These are phyloP conservation scores for Mallotus villosus DNA, from an alignment of 2,797 vertebrate genomes.

Conservation along the genomic window DNA sequence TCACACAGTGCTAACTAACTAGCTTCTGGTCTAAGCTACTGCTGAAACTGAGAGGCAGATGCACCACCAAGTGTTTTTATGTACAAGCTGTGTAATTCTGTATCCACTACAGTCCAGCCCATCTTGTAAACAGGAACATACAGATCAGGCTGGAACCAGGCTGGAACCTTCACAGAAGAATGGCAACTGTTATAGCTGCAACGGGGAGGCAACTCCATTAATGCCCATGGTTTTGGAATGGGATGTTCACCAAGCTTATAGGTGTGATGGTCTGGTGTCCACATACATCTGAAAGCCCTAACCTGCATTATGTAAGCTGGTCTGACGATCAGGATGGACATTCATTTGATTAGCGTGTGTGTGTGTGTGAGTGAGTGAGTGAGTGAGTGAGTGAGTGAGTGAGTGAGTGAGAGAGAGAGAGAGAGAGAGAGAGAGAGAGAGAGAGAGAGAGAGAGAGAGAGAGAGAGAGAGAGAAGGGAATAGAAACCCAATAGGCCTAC, in stretches of 20 bases:
- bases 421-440: not conserved
- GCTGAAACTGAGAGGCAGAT: no score
- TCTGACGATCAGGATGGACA: not conserved
- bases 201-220: no score
- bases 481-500: not conserved
- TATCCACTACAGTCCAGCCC: no score
- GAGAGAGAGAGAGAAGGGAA: not conserved
- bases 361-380: not conserved
- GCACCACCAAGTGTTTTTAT: no score
- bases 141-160: not conserved
- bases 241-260: not conserved
- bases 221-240: no score
- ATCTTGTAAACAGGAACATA: no score
- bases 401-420: slow-evolving; percentile 5
- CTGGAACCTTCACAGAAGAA: no score
- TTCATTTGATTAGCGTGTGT: not conserved
- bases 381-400: not conserved
- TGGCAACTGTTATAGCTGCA: no score
- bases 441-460: not conserved
- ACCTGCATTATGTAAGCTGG: not conserved
- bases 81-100: no score
- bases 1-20: no score
- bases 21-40: no score
- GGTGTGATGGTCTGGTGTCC: not conserved
- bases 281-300: not conserved